Evolutionary conservation across 2,797 vertebrate genomes (phyloP).

Genomic region (Acanthornis magna): DNA sequence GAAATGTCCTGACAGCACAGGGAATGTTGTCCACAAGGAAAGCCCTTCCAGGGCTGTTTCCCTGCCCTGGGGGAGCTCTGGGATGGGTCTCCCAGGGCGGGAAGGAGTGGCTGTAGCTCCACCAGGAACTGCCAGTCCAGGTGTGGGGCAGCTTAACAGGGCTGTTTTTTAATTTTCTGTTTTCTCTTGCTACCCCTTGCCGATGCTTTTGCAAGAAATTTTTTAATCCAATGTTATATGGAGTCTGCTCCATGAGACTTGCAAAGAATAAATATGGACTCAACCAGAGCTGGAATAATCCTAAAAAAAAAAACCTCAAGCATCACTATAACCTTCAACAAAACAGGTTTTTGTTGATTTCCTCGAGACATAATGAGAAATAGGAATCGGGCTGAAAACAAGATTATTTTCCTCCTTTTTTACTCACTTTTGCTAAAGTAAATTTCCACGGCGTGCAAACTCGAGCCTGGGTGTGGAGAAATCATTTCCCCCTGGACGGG

Average conservation of each 20-base stretch:
- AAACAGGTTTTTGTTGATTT: neutral
- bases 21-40: accelerated
- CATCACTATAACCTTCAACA: too few species aligned
- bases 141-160: neutral
- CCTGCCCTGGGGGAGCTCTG: accelerated
- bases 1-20: accelerated
- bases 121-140: neutral
- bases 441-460: accelerated
- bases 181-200: accelerated
- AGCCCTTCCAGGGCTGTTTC: accelerated
- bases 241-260: accelerated
- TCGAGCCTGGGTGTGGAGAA: accelerated
- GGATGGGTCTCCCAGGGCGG: accelerated
- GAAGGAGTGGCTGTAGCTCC: neutral
- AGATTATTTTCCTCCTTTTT: neutral
- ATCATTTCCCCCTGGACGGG: accelerated
- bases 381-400: accelerated
- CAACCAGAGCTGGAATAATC: neutral
- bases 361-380: accelerated
- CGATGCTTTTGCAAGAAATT: neutral
- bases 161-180: neutral
- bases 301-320: too few species aligned
- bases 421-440: neutral
- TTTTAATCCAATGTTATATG: accelerated
- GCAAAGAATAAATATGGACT: accelerated